Conservation (phyloP, 2,797 vertebrate species). For the Cynodonichthys magdalenae region DNA sequence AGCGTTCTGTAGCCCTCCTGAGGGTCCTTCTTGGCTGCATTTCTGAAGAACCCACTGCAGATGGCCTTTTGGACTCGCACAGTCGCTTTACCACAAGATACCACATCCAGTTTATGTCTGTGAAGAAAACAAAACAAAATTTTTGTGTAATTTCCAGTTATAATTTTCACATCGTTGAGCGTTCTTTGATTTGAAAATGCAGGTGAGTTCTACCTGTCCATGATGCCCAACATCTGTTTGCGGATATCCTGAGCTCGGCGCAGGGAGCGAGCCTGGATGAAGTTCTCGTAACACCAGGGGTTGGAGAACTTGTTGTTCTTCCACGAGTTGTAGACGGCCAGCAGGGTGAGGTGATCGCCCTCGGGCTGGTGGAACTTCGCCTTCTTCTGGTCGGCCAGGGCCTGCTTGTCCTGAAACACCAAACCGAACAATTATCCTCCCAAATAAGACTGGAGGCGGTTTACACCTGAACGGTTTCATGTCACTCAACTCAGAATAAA, state of each 20-base stretch:
- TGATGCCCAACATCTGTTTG: slow-evolving; percentile 99
- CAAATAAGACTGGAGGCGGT: neutral
- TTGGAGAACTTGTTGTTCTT: slow-evolving; percentile 99
- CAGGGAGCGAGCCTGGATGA: slow-evolving; percentile 96
- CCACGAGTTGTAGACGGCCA: slow-evolving; percentile 99
- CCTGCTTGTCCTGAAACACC: slow-evolving; percentile 91
- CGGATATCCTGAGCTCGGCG: slow-evolving; percentile 96
- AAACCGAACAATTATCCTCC: neutral
- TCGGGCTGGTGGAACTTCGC: slow-evolving; percentile 98
- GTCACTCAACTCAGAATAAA: too few relatives aligned
- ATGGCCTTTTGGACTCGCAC: slow-evolving; percentile 98
- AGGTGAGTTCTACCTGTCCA: slow-evolving; percentile 84
- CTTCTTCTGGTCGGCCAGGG: slow-evolving; percentile 97
- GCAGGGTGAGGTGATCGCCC: slow-evolving; percentile 95
- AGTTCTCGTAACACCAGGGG: slow-evolving; percentile 99
- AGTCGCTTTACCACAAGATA: slow-evolving; percentile 96
- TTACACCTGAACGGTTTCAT: neutral
- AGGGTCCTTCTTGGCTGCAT: slow-evolving; percentile 97
- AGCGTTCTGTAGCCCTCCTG: slow-evolving; percentile 97
- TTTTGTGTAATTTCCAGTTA: too few relatives aligned
- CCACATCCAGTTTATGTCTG: slow-evolving; percentile 97
- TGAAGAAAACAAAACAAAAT: neutral
- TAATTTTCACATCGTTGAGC: fast-evolving
- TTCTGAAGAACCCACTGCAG: slow-evolving; percentile 98
- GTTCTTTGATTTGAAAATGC: neutral